A percentile compares a stretch with the other conserved stretches of the same genome.
phyloP scores from a whole-genome alignment of 2,888 invertebrate species.

The Xanthia icteritia region DNA sequence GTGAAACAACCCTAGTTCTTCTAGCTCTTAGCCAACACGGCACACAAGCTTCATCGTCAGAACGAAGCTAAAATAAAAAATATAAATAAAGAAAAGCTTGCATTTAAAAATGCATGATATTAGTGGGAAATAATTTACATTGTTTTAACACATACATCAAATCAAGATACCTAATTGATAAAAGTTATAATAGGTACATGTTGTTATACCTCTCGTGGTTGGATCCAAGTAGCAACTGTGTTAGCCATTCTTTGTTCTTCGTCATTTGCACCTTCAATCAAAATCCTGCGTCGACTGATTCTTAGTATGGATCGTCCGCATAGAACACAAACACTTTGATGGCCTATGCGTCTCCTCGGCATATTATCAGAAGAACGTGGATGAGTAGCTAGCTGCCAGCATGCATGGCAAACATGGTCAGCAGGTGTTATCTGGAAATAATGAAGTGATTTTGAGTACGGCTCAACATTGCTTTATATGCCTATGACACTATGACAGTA shows the following conservation, averaged over 20 bases:
- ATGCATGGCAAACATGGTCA: conserved; percentile 34
- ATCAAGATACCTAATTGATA: background rate
- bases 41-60: conserved; percentile 26
- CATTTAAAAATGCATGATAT: background rate
- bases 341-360: conserved; percentile 7
- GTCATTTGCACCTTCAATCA: conserved; percentile 30
- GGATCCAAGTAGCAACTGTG: conserved; percentile 31
- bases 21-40: conserved; percentile 28
- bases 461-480: background rate
- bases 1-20: conserved; percentile 18
- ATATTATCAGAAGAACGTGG: background rate
- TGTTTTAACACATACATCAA: background rate
- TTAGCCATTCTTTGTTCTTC: conserved; percentile 32
- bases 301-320: conserved; percentile 34
- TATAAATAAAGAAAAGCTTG: conserved; percentile 4
- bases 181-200: background rate
- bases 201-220: conserved; percentile 23
- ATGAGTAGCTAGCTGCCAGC: conserved; percentile 27
- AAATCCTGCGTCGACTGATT: conserved; percentile 28
- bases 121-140: background rate
- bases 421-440: conserved; percentile 25
- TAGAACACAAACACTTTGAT: conserved; percentile 30
- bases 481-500: background rate
- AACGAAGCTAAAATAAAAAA: conserved; percentile 14
- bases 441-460: conserved; percentile 5